Evolutionary conservation across 2,797 vertebrate genomes (phyloP).

Genomic region (Poeciliopsis presidionis): DNA sequence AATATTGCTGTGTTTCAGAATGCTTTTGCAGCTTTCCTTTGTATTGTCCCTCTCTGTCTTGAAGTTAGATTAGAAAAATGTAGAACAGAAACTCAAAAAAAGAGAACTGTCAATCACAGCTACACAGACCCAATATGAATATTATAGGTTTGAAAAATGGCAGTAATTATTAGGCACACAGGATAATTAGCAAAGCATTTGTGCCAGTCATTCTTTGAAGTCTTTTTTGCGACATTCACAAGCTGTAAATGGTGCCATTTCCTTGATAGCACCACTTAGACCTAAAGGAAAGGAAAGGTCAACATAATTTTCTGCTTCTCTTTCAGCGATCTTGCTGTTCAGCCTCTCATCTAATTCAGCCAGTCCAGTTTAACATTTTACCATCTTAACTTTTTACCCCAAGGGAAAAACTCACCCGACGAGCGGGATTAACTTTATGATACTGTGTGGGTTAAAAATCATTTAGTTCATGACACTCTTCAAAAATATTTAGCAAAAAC

Average conservation of each 20-base stretch:
- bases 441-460: no score
- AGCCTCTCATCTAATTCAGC: slow-evolving; percentile 4
- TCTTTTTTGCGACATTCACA: slow-evolving; percentile 18
- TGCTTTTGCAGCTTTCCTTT: not conserved
- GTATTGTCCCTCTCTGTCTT: not conserved
- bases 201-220: slow-evolving; percentile 40
- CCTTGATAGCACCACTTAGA: slow-evolving; percentile 54
- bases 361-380: not conserved
- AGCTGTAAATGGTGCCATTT: slow-evolving; percentile 54
- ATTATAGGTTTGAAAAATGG: slow-evolving; percentile 31
- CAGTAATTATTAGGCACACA: slow-evolving; percentile 43
- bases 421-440: not conserved
- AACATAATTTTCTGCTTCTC: slow-evolving; percentile 36
- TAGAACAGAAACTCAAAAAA: slow-evolving; percentile 11
- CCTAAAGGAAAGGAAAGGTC: slow-evolving; percentile 53
- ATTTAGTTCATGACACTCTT: no score
- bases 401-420: no score
- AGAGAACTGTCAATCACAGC: slow-evolving; percentile 44
- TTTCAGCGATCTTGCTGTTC: slow-evolving; percentile 21
- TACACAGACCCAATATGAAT: slow-evolving; percentile 13
- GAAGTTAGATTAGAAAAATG: slow-evolving; percentile 16
- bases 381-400: not conserved
- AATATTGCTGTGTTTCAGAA: not conserved
- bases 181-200: slow-evolving; percentile 41
- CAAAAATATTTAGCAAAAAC: not conserved